Base-by-base conservation (phyloP, 2,113 vertebrate species). In the Paramormyrops kingsleyae region DNA sequence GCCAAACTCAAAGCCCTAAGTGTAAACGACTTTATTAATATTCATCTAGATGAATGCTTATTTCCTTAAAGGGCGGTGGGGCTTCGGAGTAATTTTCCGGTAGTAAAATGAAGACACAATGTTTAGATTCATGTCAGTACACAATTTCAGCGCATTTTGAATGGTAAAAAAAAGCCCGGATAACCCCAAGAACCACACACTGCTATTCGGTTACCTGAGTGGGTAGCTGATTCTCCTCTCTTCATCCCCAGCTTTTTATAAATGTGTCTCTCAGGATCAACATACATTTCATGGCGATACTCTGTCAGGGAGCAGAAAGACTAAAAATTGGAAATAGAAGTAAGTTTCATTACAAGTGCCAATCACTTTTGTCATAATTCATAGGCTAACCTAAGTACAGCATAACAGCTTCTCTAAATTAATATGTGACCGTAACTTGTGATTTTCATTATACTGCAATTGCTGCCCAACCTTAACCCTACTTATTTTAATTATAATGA, bases 231-330 rank as follows among this genome's bases (percentile, higher is more conserved):
- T 96, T 99, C 98, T 90, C 97, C 98, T 95, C 95, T 96, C 94
- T 95, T 98, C 97, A 99, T 96, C 83, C 97, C 97, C 91, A 99
- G 94, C 39, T 86, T 96, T 94, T 94, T 96, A 94, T 98, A 99
- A 93, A 99, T 96, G 90, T 96, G 92, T 90, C 97, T 97, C 87
- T 96, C 94, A 31, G 97, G 97, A 94, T 99, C 98, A 49, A 99
- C 97, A 87, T 97, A 99, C 53, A 99, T 98, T 95, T 99, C 97
- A 90, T 98, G 94, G 85, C 94, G 92, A 95, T 97, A 99, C 0
- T 96, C 95, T 42, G 98, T 99, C 92, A 98, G 94, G 89, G 92
- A 94, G 94, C 97, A 99, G 93, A 99, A 99, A 0, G 96, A 92
- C 98, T 99, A 50, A 91, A 90, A 87, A 86, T 46, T 15, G 42